These are phyloP conservation scores for Mola mola DNA, from an alignment of 2,113 vertebrate species.

Conservation along the genomic window DNA sequence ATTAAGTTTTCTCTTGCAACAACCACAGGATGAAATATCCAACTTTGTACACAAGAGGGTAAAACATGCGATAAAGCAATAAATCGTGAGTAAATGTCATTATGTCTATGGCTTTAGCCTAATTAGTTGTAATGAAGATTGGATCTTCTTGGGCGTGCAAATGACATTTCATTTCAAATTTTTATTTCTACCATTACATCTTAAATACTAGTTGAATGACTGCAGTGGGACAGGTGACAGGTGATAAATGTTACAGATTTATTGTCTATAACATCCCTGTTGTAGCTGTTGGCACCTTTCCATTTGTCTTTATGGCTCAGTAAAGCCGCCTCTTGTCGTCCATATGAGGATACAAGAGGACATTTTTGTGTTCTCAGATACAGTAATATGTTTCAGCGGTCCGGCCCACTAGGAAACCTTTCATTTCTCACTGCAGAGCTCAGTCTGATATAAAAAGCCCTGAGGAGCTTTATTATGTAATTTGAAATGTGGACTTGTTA, in stretches of 20 bases:
- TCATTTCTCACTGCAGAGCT: constrained; percentile 73
- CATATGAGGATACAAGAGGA: constrained; percentile 30
- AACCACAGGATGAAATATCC: too few species aligned
- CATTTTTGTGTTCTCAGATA: constrained; percentile 54
- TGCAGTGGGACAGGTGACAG: neutral
- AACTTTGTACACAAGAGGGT: too few species aligned
- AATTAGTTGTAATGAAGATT: neutral
- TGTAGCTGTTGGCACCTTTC: neutral
- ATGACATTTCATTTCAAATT: too few species aligned
- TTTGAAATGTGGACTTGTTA: too few species aligned
- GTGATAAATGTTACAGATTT: neutral
- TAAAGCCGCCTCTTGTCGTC: constrained; percentile 21
- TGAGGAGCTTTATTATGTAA: too few species aligned
- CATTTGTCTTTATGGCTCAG: neutral
- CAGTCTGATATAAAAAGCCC: constrained; percentile 71
- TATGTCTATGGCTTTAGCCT: too few species aligned
- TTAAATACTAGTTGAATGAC: neutral
- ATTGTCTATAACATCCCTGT: neutral
- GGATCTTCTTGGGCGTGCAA: neutral
- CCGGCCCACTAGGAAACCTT: constrained; percentile 71
- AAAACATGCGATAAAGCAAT: too few species aligned
- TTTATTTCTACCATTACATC: neutral
- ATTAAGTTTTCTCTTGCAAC: too few species aligned
- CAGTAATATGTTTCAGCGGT: constrained; percentile 65
- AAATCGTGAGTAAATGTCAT: too few species aligned